These are phyloP conservation scores for Leucophenga varia DNA, from an alignment of 1,140 invertebrate genomes.

Conservation along the genomic window DNA sequence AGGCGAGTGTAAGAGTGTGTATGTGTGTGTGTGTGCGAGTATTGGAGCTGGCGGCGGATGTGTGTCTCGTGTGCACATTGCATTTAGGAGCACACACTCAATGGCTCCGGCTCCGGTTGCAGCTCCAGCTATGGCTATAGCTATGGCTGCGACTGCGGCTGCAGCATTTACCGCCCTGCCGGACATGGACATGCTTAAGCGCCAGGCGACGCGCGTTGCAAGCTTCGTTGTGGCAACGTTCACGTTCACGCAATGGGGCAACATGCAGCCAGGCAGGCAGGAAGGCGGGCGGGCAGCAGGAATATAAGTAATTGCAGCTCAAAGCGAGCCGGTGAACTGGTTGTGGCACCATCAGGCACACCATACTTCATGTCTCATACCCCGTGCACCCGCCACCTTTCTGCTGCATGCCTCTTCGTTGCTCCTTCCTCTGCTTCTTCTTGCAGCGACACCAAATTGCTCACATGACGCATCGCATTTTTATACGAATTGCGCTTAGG, in stretches of 20 bases:
- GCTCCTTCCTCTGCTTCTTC: too few species aligned
- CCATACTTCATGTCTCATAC: too few species aligned
- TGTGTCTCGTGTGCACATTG: conserved; percentile 40
- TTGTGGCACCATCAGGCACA: conserved; percentile 51
- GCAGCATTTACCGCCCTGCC: conserved; percentile 20
- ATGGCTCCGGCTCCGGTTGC: too few species aligned
- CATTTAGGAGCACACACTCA: too few species aligned
- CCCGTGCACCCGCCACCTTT: too few species aligned
- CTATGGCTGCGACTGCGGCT: conserved; percentile 1
- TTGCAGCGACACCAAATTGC: conserved; percentile 51
- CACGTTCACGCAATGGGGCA: conserved; percentile 15
- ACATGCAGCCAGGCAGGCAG: too few species aligned
- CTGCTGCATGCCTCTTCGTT: conserved; percentile 11
- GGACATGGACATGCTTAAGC: conserved; percentile 53
- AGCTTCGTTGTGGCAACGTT: too few species aligned
- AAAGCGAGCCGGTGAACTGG: conserved; percentile 49
- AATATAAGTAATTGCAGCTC: conserved; percentile 49
- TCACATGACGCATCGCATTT: conserved; percentile 50
- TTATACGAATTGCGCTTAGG: too few species aligned
- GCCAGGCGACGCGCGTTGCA: too few species aligned
- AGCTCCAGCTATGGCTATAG: conserved; percentile 4
- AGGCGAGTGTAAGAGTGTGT: too few species aligned
- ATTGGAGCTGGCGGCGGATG: conserved; percentile 37
- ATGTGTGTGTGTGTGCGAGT: too few species aligned
- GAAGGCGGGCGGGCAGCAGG: too few species aligned